These are phyloP conservation scores for Hafferia zeledoni DNA, from an alignment of 2,797 vertebrate species.

Conservation along the genomic window DNA sequence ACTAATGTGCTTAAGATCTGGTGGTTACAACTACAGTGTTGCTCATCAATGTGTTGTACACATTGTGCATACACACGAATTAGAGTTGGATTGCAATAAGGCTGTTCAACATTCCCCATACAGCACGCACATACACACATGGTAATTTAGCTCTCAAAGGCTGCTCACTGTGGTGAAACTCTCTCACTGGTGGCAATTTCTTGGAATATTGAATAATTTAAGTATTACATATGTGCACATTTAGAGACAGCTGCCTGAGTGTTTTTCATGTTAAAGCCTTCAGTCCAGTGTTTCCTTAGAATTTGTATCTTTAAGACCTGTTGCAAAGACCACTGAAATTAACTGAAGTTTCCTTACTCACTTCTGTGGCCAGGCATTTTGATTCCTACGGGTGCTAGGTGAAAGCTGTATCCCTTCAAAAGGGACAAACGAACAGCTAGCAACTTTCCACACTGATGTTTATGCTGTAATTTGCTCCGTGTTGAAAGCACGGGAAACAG, in stretches of 20 bases:
- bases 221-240: fast-evolving
- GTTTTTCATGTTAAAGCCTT: background rate
- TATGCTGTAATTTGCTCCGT: background rate
- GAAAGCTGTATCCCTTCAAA: background rate
- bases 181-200: background rate
- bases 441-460: fast-evolving
- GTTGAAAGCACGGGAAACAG: background rate
- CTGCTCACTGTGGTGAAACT: background rate
- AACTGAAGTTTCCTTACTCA: background rate
- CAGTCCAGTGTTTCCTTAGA: background rate
- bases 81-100: background rate
- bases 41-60: background rate
- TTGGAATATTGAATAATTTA: background rate
- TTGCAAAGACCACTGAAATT: background rate
- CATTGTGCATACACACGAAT: background rate
- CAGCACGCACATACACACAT: background rate
- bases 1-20: background rate
- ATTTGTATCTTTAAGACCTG: background rate
- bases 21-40: background rate
- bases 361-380: background rate
- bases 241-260: fast-evolving
- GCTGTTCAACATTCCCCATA: background rate
- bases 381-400: background rate
- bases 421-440: background rate
- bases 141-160: background rate